Evolutionary conservation across 2,113 vertebrate species (phyloP).

Genomic region (Apeltes quadracus): DNA sequence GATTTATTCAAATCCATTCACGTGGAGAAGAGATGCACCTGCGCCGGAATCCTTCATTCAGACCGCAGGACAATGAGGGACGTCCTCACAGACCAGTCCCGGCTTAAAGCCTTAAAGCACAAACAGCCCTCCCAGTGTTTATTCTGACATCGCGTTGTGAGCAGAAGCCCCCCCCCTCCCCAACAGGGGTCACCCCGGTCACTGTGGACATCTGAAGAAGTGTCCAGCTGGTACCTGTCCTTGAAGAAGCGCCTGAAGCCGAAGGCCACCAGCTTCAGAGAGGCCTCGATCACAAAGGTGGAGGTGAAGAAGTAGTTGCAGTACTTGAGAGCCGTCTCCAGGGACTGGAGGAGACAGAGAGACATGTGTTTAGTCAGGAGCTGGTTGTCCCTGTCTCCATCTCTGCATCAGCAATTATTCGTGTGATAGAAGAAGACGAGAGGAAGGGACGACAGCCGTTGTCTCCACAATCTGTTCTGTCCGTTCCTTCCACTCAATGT

Average conservation of each 20-base stretch:
- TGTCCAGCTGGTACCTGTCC: constrained; percentile 84
- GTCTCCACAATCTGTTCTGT: constrained; percentile 9
- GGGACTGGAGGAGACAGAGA: constrained; percentile 80
- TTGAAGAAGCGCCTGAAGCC: constrained; percentile 97
- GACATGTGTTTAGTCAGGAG: neutral
- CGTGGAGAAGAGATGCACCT: constrained; percentile 2
- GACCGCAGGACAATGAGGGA: neutral
- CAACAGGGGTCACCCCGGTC: no score
- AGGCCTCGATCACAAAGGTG: constrained; percentile 94
- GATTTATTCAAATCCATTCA: constrained; percentile 7
- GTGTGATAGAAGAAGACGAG: neutral
- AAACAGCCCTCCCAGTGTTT: no score
- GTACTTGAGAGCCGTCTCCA: constrained; percentile 93
- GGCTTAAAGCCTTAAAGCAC: no score
- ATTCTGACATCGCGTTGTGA: no score
- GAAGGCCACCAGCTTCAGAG: constrained; percentile 93
- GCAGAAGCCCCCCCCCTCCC: no score
- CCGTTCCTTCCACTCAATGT: constrained; percentile 12
- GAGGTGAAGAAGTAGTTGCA: constrained; percentile 99
- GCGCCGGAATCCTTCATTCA: neutral
- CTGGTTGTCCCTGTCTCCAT: neutral
- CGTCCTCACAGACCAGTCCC: neutral
- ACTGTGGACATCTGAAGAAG: no score
- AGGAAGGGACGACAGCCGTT: neutral
- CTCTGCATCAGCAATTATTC: neutral